Evolutionary conservation across 2,888 invertebrate species (phyloP), one percentile per base, ranked within the genome.

Genomic region (Synanthedon formicaeformis): DNA sequence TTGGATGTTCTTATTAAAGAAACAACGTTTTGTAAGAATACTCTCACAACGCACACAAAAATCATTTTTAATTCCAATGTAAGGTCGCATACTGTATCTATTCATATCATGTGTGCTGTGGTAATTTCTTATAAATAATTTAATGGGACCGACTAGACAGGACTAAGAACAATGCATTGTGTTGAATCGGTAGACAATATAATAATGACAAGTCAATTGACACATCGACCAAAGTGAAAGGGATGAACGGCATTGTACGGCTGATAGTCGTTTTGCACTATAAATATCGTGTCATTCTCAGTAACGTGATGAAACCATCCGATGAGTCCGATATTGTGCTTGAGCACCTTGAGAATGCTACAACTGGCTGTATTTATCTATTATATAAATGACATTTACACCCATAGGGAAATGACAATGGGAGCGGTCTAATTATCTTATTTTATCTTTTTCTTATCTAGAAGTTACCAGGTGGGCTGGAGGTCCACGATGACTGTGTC

Each of bases 211-310:
- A 69, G 65, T 70, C 77, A 78, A 81, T 83, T 76, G 79, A 80
- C 78, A 80, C 75, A 68, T 73, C 58, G 51, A 55, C 63, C 66
- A 76, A 79, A 81, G 85, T 84, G 85, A 85, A 85, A 82, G 85
- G 85, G 82, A 80, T 83, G 81, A 65, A 66, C 66, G 60, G 67
- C 62, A 73, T 75, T 73, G 78, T 75, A 56, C 64, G n/a, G 60
- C 56, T 66, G 75, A 71, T 72, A 75, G 76, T 78, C 76, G 72
- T 69, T 72, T 65, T 60, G 63, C 67, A 60, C 60, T 56, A 62
- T 65, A 81, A 85, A 85, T 78, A 84, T 81, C 83, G 75, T 78
- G 81, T 82, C 79, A 81, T 80, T 81, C 81, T 77, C 83, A 80
- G 69, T 73, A 71, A 55, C 58, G 65, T 84, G 81, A 65, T 71